A percentile compares a stretch with the other conserved stretches of the same genome.
Evolutionary conservation across 2,888 invertebrate species (phyloP).

Genomic region (Fabriciana adippe): DNA sequence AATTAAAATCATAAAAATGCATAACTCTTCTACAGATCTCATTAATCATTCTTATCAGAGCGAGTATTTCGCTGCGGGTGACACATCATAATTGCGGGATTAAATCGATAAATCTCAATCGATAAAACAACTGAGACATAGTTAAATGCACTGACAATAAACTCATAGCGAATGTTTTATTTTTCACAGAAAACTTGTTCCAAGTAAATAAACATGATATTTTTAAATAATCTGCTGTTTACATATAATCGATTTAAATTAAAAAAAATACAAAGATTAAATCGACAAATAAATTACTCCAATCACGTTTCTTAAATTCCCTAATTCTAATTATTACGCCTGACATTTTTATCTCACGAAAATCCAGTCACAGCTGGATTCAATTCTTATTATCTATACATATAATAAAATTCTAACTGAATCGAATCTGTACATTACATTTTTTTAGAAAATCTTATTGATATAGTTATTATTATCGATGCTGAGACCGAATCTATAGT

Average conservation of each 20-base stretch:
- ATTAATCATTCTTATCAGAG: slow-evolving; percentile 25
- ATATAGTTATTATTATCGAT: too few species aligned
- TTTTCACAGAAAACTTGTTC: neutral
- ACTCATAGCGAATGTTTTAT: slow-evolving; percentile 4
- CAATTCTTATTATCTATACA: neutral
- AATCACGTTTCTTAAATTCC: too few species aligned
- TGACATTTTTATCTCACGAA: slow-evolving; percentile 2
- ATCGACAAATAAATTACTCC: too few species aligned
- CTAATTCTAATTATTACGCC: too few species aligned
- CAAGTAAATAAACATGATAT: too few species aligned
- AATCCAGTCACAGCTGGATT: slow-evolving; percentile 10
- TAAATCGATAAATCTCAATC: slow-evolving; percentile 21
- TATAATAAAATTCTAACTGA: too few species aligned
- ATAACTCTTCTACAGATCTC: neutral
- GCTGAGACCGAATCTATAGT: too few species aligned
- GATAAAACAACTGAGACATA: slow-evolving; percentile 7
- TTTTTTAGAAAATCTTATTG: too few species aligned
- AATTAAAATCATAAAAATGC: neutral
- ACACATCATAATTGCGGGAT: slow-evolving; percentile 21
- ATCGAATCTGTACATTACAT: too few species aligned
- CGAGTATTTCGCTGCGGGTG: slow-evolving; percentile 24
- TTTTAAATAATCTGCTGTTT: too few species aligned
- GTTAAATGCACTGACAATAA: neutral
- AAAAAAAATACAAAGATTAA: too few species aligned
- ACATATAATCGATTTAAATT: too few species aligned